Base-by-base conservation (phyloP, 2,113 vertebrate species). In the Melanotaenia duboulayi region DNA sequence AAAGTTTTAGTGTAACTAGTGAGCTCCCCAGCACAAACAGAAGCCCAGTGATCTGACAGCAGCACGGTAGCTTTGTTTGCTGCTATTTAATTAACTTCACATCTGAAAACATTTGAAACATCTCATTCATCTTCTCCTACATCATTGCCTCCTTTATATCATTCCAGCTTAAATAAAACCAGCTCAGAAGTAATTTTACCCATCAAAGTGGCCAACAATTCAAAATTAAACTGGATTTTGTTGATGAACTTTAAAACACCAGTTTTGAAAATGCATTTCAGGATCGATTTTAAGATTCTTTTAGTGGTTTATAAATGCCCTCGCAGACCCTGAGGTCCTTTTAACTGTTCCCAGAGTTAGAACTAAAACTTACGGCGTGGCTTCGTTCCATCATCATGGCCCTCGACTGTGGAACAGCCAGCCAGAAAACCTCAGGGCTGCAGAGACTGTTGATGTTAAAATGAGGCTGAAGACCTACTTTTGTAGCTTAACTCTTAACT, bases 1-100 rank as follows among this genome's bases (percentile, higher is more conserved):
- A 68, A 52, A 20, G 55, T 75, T 83, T 74, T 77, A 80, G 67
- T 85, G 60, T 11, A 23, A 81, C 76, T 57, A 67, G 57, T 22
- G 60, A 85, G 74, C 5, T 23, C 17, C 56, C 59, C 68, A 13
- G 70, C 72, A 49, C 55, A 67, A 77, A 80, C 72, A 80, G 57
- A 82, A 74, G 63, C 74, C 61, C 79, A 13, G 49, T 49, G 52
- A 80, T 73, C 55, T 72, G 58, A n/a, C 35, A 55, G 68, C 28
- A 48, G 65, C 64, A 65, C 61, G 12, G 22, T 64, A 71, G 62
- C 64, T 79, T 71, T 56, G 46, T 63, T 71, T 76, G 4, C 42
- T 65, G 20, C 35, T 14, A 57, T 65, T 80, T 52, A 60, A 65
- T 70, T 68, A n/a, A 59, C 39, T 25, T 71, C 35, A 6, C 39